Conservation (phyloP, 2,797 vertebrate genomes). For the Mycteria americana region DNA sequence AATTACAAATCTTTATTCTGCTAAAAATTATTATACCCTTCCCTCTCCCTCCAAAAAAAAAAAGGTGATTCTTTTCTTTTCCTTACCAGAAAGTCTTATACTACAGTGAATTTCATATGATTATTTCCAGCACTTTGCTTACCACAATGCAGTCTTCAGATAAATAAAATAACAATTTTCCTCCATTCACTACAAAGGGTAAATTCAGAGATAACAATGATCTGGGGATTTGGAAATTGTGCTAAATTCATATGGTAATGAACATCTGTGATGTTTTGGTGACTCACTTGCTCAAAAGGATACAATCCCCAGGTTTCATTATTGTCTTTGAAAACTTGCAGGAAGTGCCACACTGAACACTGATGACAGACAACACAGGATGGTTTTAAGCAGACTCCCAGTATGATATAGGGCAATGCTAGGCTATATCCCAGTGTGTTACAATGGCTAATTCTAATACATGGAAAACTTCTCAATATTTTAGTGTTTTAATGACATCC, state of each 20-base stretch:
- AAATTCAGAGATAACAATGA: slow-evolving; percentile 69
- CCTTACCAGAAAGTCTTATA: slow-evolving; percentile 13
- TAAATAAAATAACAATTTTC: slow-evolving; percentile 75
- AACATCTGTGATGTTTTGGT: slow-evolving; percentile 76
- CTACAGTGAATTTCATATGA: slow-evolving; percentile 25
- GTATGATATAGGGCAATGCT: background rate
- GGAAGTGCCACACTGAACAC: slow-evolving; percentile 37
- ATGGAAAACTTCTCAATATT: background rate
- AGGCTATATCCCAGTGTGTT: background rate
- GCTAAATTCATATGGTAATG: slow-evolving; percentile 80
- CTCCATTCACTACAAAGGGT: slow-evolving; percentile 66
- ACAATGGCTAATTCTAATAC: background rate
- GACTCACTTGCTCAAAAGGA: slow-evolving; percentile 65
- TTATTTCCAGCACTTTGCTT: slow-evolving; percentile 68
- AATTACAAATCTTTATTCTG: background rate
- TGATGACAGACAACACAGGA: slow-evolving; percentile 13
- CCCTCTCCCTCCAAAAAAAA: background rate
- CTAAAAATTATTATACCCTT: background rate
- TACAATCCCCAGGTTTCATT: slow-evolving; percentile 71
- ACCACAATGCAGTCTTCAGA: slow-evolving; percentile 63
- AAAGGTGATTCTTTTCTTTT: background rate
- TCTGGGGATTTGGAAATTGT: slow-evolving; percentile 71
- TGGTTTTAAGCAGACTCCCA: background rate
- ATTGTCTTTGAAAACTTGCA: slow-evolving; percentile 63
- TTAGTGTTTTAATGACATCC: background rate